Evolutionary conservation across 2,888 invertebrate genomes (phyloP), one percentile per base, ranked within the genome.

Genomic region (Diploptera punctata): DNA sequence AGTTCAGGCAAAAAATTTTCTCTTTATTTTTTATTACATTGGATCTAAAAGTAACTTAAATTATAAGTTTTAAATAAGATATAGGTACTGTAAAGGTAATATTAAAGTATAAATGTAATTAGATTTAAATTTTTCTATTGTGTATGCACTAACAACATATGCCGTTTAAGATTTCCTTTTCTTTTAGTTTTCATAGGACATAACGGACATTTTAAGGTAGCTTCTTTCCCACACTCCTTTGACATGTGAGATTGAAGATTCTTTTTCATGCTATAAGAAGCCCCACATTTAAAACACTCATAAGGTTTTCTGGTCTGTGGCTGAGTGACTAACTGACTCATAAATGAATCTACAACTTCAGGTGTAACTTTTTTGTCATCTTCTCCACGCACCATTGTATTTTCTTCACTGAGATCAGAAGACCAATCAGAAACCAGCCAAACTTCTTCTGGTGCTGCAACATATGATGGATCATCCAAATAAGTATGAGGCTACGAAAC

Each of bases 181-280:
- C 72, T 73, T 49, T 75, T 75, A 3, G 72, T 74, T 57, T 73
- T 74, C 60, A 71, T 74, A 10, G 69, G 70, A 44, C 76, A 76
- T 19, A 65, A 47, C 13, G 83, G 81, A 77, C 87, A 87, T 47
- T 81, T 80, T 77, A 83, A 84, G 72, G 81, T 82, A 9, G 86
- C 85, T 68, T 84, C 84, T 72, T 85, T 84, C 16, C 86, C 86
- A 76, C 87, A 87, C 75, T 87, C 87, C 78, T 84, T 84, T 76
- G 82, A 83, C 76, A 82, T 75, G 73, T 84, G 84, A 61, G 83
- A 80, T 43, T 73, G 78, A 79, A 79, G 82, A 82, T 49, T 60
- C 19, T 61, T 60, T 47, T 47, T 33, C 29, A 47, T 38, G 10
- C 70, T 38, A 49, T 70, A 70, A 4, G 61, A 47, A 29, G 57